phyloP scores from a whole-genome alignment of 2,888 invertebrate genomes.

The Cheilosia pagana region DNA sequence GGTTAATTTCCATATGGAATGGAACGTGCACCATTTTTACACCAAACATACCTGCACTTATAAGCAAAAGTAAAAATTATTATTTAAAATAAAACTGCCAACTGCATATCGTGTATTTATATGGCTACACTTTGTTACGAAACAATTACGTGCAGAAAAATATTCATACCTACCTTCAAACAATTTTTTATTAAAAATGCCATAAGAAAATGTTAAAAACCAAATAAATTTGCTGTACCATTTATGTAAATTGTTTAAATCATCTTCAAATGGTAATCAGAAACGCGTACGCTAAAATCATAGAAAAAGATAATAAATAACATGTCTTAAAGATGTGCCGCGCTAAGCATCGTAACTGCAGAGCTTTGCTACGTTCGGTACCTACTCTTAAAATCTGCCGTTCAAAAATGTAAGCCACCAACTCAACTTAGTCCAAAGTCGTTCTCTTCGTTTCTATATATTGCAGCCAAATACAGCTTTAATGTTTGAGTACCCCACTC shows the following conservation, averaged over 20 bases:
- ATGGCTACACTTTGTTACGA: constrained; percentile 17
- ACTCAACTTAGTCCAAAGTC: not conserved
- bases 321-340: not conserved
- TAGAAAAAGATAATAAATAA: no score
- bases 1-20: constrained; percentile 16
- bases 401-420: not conserved
- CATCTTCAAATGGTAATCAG: constrained; percentile 27
- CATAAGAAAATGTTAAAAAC: not conserved
- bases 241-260: constrained; percentile 15
- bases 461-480: constrained; percentile 42
- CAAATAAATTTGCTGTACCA: constrained; percentile 8
- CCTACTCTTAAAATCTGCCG: constrained; percentile 39
- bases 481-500: constrained; percentile 47
- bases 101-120: constrained; percentile 16
- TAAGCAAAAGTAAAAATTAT: constrained; percentile 2
- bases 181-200: constrained; percentile 6
- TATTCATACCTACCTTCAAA: not conserved
- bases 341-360: not conserved
- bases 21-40: not conserved
- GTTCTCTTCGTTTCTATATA: constrained; percentile 44
- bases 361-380: constrained; percentile 11
- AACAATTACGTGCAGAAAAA: constrained; percentile 47
- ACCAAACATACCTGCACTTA: not conserved
- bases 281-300: constrained; percentile 15
- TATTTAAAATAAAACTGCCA: constrained; percentile 13